Evolutionary conservation across 2,797 vertebrate species (phyloP).

Genomic region (Loris lydekkerianus): DNA sequence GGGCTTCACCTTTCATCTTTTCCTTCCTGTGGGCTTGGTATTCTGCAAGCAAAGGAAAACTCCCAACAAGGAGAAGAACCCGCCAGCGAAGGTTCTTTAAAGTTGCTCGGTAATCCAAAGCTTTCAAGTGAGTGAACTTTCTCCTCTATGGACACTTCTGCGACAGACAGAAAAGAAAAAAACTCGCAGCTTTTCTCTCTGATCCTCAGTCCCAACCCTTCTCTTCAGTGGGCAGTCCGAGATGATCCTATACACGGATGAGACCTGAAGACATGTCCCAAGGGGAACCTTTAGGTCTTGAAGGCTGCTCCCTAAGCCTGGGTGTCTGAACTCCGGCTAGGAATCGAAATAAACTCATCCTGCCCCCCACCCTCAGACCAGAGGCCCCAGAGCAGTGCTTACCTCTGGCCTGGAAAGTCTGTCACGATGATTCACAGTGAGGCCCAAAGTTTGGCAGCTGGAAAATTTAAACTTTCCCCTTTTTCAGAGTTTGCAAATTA

Average conservation of each 20-base stretch:
- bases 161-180: constrained; percentile 22
- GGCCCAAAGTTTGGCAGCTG: constrained; percentile 58
- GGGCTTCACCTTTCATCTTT: constrained; percentile 58
- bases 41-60: constrained; percentile 61
- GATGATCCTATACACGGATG: background rate
- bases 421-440: constrained; percentile 21
- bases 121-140: constrained; percentile 29
- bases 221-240: background rate
- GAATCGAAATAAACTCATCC: constrained; percentile 49
- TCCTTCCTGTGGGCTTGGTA: constrained; percentile 30
- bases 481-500: constrained; percentile 64
- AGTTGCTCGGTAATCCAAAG: constrained; percentile 32
- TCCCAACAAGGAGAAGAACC: constrained; percentile 47
- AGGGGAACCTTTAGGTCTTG: background rate
- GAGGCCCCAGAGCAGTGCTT: background rate
- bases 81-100: background rate
- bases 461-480: constrained; percentile 55
- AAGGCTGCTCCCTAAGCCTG: background rate
- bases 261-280: background rate
- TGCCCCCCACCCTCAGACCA: background rate
- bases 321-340: background rate
- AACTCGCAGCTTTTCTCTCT: background rate
- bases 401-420: constrained; percentile 53
- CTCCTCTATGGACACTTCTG: constrained; percentile 63
- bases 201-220: background rate